A percentile compares a stretch with the other conserved stretches of the same genome.
Conservation (phyloP, 2,113 vertebrate species). For the Fregata magnificens region DNA sequence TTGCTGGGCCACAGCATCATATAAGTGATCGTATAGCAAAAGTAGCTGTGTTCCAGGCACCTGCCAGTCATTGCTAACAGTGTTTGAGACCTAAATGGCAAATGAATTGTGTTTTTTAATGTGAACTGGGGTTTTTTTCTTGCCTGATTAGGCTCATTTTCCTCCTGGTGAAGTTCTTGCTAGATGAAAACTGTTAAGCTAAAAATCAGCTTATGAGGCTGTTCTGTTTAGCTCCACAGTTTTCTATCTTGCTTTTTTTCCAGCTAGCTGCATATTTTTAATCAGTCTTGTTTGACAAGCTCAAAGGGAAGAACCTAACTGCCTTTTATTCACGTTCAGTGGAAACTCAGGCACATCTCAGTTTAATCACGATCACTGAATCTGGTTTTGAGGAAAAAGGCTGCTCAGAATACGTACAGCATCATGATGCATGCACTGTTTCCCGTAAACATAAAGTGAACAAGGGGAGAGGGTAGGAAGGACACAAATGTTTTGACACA, state of each 20-base stretch:
- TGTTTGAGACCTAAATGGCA: not conserved
- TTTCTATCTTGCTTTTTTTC: not conserved
- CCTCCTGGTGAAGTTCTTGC: not conserved
- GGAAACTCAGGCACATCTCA: not conserved
- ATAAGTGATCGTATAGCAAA: not conserved
- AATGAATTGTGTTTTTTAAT: not conserved
- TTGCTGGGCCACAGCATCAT: not conserved
- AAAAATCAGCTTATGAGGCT: not conserved
- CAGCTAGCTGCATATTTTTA: not conserved
- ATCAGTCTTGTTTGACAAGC: not conserved
- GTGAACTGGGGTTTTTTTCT: not conserved
- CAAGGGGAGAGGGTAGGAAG: not conserved
- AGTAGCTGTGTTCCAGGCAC: not conserved
- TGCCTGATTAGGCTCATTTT: not conserved
- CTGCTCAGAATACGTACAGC: not conserved
- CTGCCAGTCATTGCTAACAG: not conserved
- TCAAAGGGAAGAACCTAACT: not conserved
- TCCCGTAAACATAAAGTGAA: not conserved
- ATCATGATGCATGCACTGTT: rapidly evolving
- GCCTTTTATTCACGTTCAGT: not conserved
- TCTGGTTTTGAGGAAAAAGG: not conserved
- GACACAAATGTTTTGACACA: not conserved
- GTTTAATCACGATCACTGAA: not conserved
- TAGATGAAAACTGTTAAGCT: not conserved
- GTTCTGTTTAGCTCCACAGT: not conserved